Conservation (phyloP, 2,113 vertebrate genomes). For the Anguilla japonica region DNA sequence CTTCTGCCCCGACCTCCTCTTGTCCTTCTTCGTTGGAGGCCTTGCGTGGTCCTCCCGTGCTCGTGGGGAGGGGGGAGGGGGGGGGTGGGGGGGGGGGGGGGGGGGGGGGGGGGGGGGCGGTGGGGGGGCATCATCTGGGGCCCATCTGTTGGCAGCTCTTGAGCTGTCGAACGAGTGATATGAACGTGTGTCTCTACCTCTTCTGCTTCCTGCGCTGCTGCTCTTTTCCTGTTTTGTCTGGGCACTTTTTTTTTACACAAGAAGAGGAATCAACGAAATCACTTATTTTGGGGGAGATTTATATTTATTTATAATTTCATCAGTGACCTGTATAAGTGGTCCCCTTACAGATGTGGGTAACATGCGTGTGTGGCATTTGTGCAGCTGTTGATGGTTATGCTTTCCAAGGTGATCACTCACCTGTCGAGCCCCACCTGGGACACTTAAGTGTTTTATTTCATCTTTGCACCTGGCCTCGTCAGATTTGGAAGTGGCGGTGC, state of each 20-base stretch:
- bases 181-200: neutral
- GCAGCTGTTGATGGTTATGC: neutral
- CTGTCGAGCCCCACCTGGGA: neutral
- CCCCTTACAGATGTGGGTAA: neutral
- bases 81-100: too few relatives aligned
- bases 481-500: neutral
- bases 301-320: too few relatives aligned
- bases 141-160: slow-evolving; percentile 57
- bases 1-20: neutral
- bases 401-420: neutral
- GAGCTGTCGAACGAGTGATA: slow-evolving; percentile 43
- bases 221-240: neutral
- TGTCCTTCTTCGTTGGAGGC: slow-evolving; percentile 38
- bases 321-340: neutral
- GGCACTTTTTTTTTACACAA: neutral
- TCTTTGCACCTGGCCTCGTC: neutral
- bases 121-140: slow-evolving; percentile 53
- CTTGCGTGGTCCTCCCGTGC: slow-evolving; percentile 47
- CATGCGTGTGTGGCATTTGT: neutral
- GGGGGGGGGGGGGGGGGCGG: too few relatives aligned
- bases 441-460: neutral
- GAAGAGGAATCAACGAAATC: too few relatives aligned
- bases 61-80: slow-evolving; percentile 38
- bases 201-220: neutral
- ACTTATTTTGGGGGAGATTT: too few relatives aligned